Percentiles rank a stretch among this genome's conserved stretches.
phyloP scores from a whole-genome alignment of 2,888 invertebrate species.

The Vesta saturnalis region DNA sequence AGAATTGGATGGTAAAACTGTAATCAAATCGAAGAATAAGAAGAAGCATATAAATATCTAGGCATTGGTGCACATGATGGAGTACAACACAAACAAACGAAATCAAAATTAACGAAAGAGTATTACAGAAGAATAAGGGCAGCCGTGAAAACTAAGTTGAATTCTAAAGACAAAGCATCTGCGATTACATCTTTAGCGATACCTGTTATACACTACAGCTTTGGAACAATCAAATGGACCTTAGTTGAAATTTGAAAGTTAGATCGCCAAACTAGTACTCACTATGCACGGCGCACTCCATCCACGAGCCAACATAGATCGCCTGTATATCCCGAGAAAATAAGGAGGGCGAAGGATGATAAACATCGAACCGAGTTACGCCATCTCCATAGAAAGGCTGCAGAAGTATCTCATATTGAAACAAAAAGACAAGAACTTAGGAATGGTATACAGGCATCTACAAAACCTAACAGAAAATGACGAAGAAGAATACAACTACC shows the following conservation, averaged over 20 bases:
- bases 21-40: background rate
- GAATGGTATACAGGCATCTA: no score
- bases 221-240: background rate
- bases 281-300: background rate
- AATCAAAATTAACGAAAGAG: background rate
- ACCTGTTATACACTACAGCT: no score
- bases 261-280: background rate
- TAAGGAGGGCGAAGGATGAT: background rate
- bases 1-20: background rate
- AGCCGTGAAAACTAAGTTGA: no score
- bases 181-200: background rate
- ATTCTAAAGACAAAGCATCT: background rate
- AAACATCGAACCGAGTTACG: background rate
- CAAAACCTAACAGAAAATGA: background rate
- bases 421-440: no score
- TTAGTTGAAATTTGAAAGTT: background rate
- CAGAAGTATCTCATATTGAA: background rate
- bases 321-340: background rate
- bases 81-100: no score
- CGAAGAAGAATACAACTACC: background rate
- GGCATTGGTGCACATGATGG: background rate
- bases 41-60: background rate
- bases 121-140: background rate
- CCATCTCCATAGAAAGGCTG: background rate
- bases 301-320: background rate